phyloP scores from a whole-genome alignment of 2,797 vertebrate species.

The Myripristis murdjan region DNA sequence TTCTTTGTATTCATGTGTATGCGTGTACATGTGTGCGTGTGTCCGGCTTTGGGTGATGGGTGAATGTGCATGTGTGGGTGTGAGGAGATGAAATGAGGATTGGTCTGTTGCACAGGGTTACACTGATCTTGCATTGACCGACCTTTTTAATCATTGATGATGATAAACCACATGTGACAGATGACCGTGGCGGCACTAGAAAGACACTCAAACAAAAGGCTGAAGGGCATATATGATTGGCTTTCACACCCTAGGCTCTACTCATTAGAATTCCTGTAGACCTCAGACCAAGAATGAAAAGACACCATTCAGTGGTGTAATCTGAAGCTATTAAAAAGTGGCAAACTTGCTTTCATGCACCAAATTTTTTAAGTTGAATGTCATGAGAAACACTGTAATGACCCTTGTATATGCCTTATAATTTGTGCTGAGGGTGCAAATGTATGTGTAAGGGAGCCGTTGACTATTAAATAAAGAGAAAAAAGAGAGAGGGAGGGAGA shows the following conservation, averaged over 20 bases:
- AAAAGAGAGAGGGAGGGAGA: too few relatives aligned
- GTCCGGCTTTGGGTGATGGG: background rate
- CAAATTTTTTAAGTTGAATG: constrained; percentile 74
- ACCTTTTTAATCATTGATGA: constrained; percentile 66
- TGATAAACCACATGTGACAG: constrained; percentile 66
- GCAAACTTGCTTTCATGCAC: constrained; percentile 68
- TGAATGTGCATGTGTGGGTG: constrained; percentile 15
- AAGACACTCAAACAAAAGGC: constrained; percentile 67
- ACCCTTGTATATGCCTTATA: constrained; percentile 26
- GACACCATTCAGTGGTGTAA: constrained; percentile 65
- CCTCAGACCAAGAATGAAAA: constrained; percentile 66
- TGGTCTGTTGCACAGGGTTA: constrained; percentile 36
- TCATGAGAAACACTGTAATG: constrained; percentile 54
- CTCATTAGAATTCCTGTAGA: constrained; percentile 78
- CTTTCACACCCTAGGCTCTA: constrained; percentile 59
- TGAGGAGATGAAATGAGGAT: constrained; percentile 39
- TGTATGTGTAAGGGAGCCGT: constrained; percentile 12
- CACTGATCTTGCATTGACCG: constrained; percentile 40
- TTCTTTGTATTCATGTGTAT: constrained; percentile 23
- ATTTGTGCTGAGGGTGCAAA: constrained; percentile 60
- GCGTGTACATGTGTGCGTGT: background rate
- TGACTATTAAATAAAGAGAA: background rate
- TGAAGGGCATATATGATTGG: constrained; percentile 77
- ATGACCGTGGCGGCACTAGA: constrained; percentile 55
- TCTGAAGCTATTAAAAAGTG: constrained; percentile 62